Evolutionary conservation across 2,113 vertebrate species (phyloP), one percentile per base, ranked within the genome.

Genomic region (Antechinus flavipes): DNA sequence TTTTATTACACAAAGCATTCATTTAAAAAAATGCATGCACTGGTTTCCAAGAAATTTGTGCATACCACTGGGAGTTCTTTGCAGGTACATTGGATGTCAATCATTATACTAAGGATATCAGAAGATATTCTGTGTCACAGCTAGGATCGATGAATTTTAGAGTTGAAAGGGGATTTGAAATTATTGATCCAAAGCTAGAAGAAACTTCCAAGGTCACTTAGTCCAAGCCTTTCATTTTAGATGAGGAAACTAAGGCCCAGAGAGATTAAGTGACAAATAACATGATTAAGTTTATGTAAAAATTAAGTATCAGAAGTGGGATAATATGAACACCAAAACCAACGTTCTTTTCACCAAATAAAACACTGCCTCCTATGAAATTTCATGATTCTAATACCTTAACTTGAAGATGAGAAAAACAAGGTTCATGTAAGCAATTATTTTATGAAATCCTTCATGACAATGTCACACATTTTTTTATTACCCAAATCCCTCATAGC

Each of bases 21-120:
- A 0, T 0, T 27, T 61, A 5, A 1, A 23, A 12, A 25, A 47
- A 9, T 56, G 89, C 12, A 12, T 1, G 24, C 14, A 8, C n/a
- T 42, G 23, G 16, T 84, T 22, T 84, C 68, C 42, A 42, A 42
- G 6, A 84, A 84, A 52, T 1, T 4, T 35, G 0, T 0, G 0
- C 26, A 5, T 35, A 7, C 55, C 46, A 46, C n/a, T 76, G 24
- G 47, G 5, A 26, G 8, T 23, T 16, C 49, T 26, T 55, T 84
- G 89, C 91, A 52, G 35, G 47, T 23, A 58, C 9, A 19, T 42
- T 11, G 1, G 11, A 2, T 84, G 68, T 16, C 26, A 5, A 49
- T 47, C 54, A 52, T 35, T 76, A 3, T 0, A 84, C n/a, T 84
- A n/a, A 27, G 58, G 10, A 25, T 7, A 49, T 14, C 10, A 54